phyloP scores from a whole-genome alignment of 2,888 invertebrate species.

The Ligdia adustata region DNA sequence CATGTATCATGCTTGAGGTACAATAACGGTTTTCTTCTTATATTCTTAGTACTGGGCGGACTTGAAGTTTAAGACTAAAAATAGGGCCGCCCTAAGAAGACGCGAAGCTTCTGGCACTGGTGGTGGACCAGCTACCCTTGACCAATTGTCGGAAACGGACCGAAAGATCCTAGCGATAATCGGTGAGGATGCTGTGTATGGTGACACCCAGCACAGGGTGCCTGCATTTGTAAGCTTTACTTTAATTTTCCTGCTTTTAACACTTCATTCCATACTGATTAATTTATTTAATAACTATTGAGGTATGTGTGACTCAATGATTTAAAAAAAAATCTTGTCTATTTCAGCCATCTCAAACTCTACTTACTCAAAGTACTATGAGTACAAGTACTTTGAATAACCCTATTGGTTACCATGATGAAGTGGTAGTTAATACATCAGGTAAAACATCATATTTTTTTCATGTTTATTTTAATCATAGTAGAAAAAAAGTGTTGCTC shows the following conservation, averaged over 20 bases:
- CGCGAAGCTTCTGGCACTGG: constrained; percentile 5
- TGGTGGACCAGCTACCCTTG: constrained; percentile 3
- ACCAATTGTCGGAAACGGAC: background rate
- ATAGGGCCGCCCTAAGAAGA: background rate
- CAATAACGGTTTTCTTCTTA: too few relatives aligned
- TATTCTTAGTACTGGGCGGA: too few relatives aligned
- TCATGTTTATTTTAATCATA: background rate
- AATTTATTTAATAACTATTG: background rate
- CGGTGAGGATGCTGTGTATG: constrained; percentile 3
- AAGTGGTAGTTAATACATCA: constrained; percentile 1
- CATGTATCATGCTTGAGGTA: too few relatives aligned
- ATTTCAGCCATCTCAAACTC: background rate
- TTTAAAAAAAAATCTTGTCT: background rate
- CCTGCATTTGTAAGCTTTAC: constrained; percentile 4
- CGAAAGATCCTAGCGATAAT: background rate
- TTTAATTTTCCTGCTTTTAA: background rate
- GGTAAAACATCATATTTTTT: constrained; percentile 1
- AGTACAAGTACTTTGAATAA: background rate
- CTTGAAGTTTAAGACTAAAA: too few relatives aligned
- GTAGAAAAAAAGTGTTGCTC: background rate
- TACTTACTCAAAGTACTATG: background rate
- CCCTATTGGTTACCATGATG: background rate
- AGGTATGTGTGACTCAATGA: background rate
- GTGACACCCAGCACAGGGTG: background rate
- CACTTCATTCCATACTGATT: background rate